These are phyloP conservation scores for Polyploca ridens DNA, from an alignment of 2,888 invertebrate species.

Conservation along the genomic window DNA sequence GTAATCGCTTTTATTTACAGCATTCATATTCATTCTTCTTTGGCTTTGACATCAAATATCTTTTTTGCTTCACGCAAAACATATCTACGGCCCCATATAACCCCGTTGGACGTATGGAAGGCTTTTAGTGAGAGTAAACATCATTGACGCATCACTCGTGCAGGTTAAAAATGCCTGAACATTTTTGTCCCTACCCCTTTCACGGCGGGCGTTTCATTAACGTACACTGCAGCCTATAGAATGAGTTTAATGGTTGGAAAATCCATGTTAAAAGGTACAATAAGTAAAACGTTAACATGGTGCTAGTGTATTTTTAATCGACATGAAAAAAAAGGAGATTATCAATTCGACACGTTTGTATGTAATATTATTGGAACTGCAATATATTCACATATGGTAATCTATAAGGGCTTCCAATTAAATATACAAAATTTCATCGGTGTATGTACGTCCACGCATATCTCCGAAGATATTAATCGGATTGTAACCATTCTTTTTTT, in stretches of 20 bases:
- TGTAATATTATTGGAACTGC: no score
- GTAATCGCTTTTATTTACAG: not conserved
- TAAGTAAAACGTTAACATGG: not conserved
- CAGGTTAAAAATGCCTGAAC: conserved; percentile 64
- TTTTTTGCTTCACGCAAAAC: conserved; percentile 46
- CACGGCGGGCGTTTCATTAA: conserved; percentile 42
- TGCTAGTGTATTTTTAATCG: no score
- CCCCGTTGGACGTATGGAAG: conserved; percentile 48
- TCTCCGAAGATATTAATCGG: no score
- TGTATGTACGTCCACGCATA: no score
- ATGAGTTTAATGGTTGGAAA: conserved; percentile 1
- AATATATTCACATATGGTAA: no score
- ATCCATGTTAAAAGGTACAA: not conserved
- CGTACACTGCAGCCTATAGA: conserved; percentile 10
- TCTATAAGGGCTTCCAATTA: no score
- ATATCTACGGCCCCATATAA: conserved; percentile 41
- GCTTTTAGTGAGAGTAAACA: conserved; percentile 79
- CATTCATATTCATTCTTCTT: conserved; percentile 32
- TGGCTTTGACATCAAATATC: conserved; percentile 48
- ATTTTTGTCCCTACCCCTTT: conserved; percentile 61
- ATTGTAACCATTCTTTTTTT: no score
- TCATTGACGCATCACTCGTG: conserved; percentile 70
- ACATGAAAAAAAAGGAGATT: no score
- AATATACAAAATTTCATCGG: no score
- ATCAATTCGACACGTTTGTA: no score